phyloP scores from a whole-genome alignment of 2,113 vertebrate genomes.

The Ophthalmolycus amberensis region DNA sequence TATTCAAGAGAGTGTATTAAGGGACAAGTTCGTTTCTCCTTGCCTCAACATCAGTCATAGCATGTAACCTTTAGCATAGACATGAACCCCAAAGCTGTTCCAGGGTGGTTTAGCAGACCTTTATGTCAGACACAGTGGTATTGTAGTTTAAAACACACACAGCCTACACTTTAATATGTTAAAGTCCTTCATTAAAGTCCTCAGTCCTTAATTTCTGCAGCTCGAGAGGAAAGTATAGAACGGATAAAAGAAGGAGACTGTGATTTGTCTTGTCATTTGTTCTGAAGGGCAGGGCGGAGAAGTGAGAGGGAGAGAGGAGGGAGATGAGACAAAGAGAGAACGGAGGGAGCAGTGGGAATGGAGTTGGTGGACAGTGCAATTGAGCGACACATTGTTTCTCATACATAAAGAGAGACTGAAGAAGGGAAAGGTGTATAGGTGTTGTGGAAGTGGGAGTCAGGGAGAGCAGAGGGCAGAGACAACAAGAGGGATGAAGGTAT shows the following conservation, averaged over 20 bases:
- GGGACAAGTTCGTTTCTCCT: conserved; percentile 19
- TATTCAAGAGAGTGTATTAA: neutral
- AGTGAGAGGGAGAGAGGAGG: conserved; percentile 6
- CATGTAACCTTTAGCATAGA: conserved; percentile 17
- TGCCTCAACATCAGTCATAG: conserved; percentile 18
- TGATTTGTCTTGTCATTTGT: conserved; percentile 34
- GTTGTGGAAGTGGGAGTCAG: conserved; percentile 3
- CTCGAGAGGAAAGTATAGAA: conserved; percentile 23
- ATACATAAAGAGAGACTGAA: conserved; percentile 7
- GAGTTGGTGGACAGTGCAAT: conserved; percentile 33
- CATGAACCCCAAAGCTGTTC: neutral
- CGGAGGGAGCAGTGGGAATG: conserved; percentile 9
- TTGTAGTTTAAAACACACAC: neutral
- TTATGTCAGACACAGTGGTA: neutral
- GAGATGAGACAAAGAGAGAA: conserved; percentile 1
- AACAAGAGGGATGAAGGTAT: conserved; percentile 19
- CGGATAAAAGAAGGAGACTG: conserved; percentile 17
- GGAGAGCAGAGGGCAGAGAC: neutral
- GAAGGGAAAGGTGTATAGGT: conserved; percentile 10
- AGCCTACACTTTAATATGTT: neutral
- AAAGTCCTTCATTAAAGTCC: too few species aligned
- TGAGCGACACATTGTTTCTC: conserved; percentile 15
- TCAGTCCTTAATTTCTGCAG: neutral
- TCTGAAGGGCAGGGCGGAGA: conserved; percentile 7
- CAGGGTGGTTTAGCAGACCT: neutral